These are phyloP conservation scores for Chalcosyrphus nemorum DNA, from an alignment of 2,888 invertebrate genomes.

Conservation along the genomic window DNA sequence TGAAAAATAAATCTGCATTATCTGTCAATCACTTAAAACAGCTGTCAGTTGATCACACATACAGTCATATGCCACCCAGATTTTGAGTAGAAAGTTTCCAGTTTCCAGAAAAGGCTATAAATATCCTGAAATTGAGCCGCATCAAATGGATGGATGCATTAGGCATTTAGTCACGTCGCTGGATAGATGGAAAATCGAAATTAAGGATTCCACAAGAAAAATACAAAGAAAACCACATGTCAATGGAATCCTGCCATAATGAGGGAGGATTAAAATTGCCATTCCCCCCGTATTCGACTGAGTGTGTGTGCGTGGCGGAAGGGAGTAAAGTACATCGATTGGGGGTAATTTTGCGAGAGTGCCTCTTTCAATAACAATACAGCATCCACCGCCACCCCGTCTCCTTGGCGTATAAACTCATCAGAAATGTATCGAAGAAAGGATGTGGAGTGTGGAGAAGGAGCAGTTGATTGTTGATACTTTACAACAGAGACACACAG, in stretches of 20 bases:
- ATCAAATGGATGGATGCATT: neutral
- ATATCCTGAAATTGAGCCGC: neutral
- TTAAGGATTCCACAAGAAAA: constrained; percentile 29
- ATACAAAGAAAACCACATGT: constrained; percentile 35
- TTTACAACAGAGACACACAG: constrained; percentile 49
- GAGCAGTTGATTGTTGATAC: constrained; percentile 57
- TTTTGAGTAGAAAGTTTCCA: neutral
- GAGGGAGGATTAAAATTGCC: constrained; percentile 67
- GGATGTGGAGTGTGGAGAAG: neutral
- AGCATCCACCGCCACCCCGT: constrained; percentile 3
- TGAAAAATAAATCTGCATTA: constrained; percentile 67
- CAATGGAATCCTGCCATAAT: constrained; percentile 61
- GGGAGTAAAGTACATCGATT: constrained; percentile 32
- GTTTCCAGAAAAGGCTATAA: neutral
- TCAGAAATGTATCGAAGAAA: constrained; percentile 46
- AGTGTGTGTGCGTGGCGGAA: neutral
- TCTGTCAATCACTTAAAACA: constrained; percentile 66
- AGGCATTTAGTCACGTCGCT: constrained; percentile 49
- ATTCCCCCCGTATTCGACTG: no score
- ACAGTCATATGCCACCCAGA: neutral
- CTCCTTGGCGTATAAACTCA: constrained; percentile 39
- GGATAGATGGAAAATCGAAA: constrained; percentile 57
- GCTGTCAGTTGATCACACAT: constrained; percentile 54
- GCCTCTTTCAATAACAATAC: constrained; percentile 72
- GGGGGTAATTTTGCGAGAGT: constrained; percentile 69